phyloP scores from a whole-genome alignment of 2,888 invertebrate species.

The Ommatoiulus sabulosus region DNA sequence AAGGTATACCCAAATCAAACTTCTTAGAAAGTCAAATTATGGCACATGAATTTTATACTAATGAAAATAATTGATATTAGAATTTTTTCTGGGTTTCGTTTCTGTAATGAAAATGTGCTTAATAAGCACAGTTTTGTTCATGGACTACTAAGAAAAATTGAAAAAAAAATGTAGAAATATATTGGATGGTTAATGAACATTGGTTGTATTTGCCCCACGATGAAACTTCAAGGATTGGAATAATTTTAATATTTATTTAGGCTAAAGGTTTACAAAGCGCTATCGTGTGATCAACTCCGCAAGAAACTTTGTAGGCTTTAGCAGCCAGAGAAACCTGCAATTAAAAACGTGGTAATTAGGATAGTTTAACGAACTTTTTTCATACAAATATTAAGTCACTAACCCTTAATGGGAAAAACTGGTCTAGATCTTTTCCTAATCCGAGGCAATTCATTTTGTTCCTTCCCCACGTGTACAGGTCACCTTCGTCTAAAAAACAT shows the following conservation, averaged over 20 bases:
- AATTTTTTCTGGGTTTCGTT: no score
- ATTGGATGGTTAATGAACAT: no score
- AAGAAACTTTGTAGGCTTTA: conserved; percentile 54
- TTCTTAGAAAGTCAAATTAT: no score
- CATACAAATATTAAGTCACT: not conserved
- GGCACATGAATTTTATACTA: no score
- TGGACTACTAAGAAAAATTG: no score
- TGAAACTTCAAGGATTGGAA: no score
- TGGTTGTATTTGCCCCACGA: no score
- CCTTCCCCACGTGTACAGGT: conserved; percentile 92
- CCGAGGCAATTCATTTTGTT: conserved; percentile 88
- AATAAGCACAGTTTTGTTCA: no score
- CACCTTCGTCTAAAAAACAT: conserved; percentile 73
- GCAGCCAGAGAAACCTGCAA: conserved; percentile 56
- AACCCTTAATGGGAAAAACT: conserved; percentile 88
- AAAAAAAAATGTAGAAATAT: no score
- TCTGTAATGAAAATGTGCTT: no score
- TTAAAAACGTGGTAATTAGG: not conserved
- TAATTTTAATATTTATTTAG: not conserved
- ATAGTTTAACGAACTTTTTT: not conserved
- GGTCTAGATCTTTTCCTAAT: conserved; percentile 82
- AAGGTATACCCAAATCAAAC: no score
- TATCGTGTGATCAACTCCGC: conserved; percentile 66
- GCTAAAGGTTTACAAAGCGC: conserved; percentile 78
- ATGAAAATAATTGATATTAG: no score